Evolutionary conservation across 1,140 invertebrate genomes (phyloP).

Genomic region (Drosophila santomea): DNA sequence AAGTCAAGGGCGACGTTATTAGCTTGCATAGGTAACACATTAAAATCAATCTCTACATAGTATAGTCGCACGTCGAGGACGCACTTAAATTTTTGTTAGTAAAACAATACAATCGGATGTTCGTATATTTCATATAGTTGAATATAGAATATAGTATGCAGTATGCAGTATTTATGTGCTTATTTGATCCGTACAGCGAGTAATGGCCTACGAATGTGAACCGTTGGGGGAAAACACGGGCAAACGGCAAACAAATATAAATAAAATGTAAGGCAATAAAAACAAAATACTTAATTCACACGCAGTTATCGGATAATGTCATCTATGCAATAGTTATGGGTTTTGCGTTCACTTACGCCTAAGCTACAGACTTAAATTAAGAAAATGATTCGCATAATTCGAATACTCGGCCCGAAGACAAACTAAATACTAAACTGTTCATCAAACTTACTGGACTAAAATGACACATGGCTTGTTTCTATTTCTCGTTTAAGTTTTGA

Average conservation of each 20-base stretch:
- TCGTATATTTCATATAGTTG: slow-evolving; percentile 33
- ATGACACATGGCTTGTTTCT: slow-evolving; percentile 69
- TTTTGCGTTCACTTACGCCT: slow-evolving; percentile 58
- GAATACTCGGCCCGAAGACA: slow-evolving; percentile 57
- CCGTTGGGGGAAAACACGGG: slow-evolving; percentile 13
- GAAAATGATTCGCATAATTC: slow-evolving; percentile 73
- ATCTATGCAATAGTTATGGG: slow-evolving; percentile 26
- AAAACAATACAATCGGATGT: slow-evolving; percentile 26
- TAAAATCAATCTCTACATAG: slow-evolving; percentile 77
- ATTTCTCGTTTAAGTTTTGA: slow-evolving; percentile 49
- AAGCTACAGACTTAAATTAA: slow-evolving; percentile 51
- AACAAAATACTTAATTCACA: slow-evolving; percentile 58
- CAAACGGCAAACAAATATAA: slow-evolving; percentile 48
- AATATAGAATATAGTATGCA: slow-evolving; percentile 45
- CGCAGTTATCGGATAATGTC: slow-evolving; percentile 39
- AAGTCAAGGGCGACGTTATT: slow-evolving; percentile 63
- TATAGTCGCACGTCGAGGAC: slow-evolving; percentile 37
- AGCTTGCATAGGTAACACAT: slow-evolving; percentile 74
- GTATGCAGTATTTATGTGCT: slow-evolving; percentile 47
- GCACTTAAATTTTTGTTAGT: slow-evolving; percentile 46
- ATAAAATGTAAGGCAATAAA: slow-evolving; percentile 53
- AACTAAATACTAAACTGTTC: slow-evolving; percentile 49
- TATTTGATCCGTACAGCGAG: slow-evolving; percentile 43
- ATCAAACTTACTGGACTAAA: slow-evolving; percentile 65
- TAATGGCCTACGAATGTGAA: slow-evolving; percentile 30